These are phyloP conservation scores for Trichacis sp. DNA, from an alignment of 2,888 invertebrate species.

Conservation along the genomic window DNA sequence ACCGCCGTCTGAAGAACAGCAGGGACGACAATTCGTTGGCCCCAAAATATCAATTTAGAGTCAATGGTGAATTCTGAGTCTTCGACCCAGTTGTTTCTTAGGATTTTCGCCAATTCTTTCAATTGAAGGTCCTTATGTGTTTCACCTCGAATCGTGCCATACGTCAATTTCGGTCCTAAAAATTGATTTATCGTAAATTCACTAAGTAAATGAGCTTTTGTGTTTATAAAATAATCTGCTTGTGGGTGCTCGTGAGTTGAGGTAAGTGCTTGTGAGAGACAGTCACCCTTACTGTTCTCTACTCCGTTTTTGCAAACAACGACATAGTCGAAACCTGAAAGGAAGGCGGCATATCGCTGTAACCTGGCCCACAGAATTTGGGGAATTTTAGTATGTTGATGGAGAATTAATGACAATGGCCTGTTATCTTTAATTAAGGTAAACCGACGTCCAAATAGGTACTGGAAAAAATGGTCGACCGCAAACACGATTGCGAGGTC, in stretches of 20 bases:
- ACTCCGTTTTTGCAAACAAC: slow-evolving; percentile 9
- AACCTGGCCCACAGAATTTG: slow-evolving; percentile 17
- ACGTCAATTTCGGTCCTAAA: slow-evolving; percentile 3
- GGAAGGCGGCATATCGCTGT: slow-evolving; percentile 18
- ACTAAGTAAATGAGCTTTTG: neutral
- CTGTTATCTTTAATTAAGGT: slow-evolving; percentile 59
- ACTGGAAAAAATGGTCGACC: too few species aligned
- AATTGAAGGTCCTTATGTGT: slow-evolving; percentile 5
- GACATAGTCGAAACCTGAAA: slow-evolving; percentile 23
- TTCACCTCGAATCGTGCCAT: neutral
- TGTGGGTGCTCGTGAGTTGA: too few species aligned
- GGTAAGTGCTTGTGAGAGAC: slow-evolving; percentile 13
- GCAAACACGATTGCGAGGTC: too few species aligned
- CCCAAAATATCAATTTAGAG: slow-evolving; percentile 37
- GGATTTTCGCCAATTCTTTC: neutral
- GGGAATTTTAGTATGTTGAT: slow-evolving; percentile 14
- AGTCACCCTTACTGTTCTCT: slow-evolving; percentile 20
- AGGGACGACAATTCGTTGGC: slow-evolving; percentile 45
- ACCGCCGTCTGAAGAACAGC: slow-evolving; percentile 12
- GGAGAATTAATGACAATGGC: slow-evolving; percentile 47
- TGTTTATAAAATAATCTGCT: neutral
- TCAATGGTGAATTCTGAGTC: slow-evolving; percentile 21
- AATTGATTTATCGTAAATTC: slow-evolving; percentile 5
- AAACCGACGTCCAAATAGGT: slow-evolving; percentile 45
- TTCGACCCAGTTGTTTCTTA: too few species aligned